phyloP scores from a whole-genome alignment of 2,888 invertebrate species.

The Yponomeuta evonymella region DNA sequence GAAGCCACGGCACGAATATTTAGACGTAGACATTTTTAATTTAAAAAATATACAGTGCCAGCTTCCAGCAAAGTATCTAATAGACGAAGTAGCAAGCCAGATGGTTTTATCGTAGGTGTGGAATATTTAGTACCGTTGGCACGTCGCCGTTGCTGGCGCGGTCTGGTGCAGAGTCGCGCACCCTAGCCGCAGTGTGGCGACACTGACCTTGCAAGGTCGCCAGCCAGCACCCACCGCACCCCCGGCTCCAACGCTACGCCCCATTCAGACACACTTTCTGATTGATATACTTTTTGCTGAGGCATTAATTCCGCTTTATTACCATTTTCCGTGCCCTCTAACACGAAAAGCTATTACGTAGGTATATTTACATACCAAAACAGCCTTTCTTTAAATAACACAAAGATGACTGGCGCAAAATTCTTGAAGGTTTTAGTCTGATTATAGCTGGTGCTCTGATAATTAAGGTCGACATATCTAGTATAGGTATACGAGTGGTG shows the following conservation, averaged over 20 bases:
- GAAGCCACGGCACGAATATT: background rate
- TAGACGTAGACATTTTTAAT: too few relatives aligned
- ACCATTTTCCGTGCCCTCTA: constrained; percentile 6
- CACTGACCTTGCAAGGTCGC: constrained; percentile 59
- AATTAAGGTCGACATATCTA: background rate
- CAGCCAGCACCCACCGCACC: constrained; percentile 17
- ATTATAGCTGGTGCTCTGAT: background rate
- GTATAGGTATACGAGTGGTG: background rate
- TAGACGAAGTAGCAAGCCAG: background rate
- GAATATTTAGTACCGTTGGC: background rate
- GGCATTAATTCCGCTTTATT: constrained; percentile 9
- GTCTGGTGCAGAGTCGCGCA: constrained; percentile 9
- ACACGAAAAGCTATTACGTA: background rate
- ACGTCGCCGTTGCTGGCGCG: constrained; percentile 10
- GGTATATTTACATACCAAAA: background rate
- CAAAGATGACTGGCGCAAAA: background rate
- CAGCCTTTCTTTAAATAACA: constrained; percentile 2
- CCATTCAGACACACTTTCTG: constrained; percentile 9
- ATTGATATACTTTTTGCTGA: background rate
- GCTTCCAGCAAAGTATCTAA: background rate
- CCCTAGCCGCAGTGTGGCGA: constrained; percentile 5
- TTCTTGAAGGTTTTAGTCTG: background rate
- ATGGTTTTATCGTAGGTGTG: background rate
- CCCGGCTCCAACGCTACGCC: background rate
- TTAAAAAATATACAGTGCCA: background rate